These are phyloP conservation scores for Steatornis caripensis DNA, from an alignment of 2,113 vertebrate species.

Conservation along the genomic window DNA sequence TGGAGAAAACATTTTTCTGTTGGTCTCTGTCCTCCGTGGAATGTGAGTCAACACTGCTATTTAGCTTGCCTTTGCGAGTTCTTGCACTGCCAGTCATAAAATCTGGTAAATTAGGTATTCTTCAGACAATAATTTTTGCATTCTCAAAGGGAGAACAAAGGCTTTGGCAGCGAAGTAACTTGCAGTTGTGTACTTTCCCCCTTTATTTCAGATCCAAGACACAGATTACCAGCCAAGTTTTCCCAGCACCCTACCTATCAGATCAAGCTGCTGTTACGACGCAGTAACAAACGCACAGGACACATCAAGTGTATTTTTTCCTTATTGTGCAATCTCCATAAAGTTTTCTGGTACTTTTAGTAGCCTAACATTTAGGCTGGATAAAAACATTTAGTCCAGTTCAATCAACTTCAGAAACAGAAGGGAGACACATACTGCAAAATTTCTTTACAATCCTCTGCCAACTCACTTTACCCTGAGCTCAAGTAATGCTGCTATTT, in stretches of 20 bases:
- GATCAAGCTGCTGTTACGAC: not conserved
- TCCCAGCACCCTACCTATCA: not conserved
- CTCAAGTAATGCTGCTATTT: not conserved
- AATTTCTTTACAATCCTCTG: not conserved
- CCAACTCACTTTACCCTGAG: not conserved
- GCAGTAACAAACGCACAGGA: not conserved
- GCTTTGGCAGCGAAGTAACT: not conserved
- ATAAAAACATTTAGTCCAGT: not conserved
- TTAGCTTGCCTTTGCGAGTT: not conserved
- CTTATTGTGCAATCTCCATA: not conserved
- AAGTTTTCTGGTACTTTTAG: not conserved
- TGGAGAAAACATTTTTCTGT: not conserved
- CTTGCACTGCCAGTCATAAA: not conserved
- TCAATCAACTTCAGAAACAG: not conserved
- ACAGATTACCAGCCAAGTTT: accelerated
- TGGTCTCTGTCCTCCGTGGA: not conserved
- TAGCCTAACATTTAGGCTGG: not conserved
- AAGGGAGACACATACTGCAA: accelerated
- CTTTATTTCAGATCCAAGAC: not conserved
- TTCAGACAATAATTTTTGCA: not conserved
- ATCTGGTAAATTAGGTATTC: not conserved
- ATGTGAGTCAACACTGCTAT: not conserved
- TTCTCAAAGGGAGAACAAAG: not conserved
- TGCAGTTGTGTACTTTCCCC: not conserved
- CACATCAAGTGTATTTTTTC: accelerated